Conservation (phyloP, 2,888 invertebrate species). For the Scaptodrosophila latifasciaeformis region DNA sequence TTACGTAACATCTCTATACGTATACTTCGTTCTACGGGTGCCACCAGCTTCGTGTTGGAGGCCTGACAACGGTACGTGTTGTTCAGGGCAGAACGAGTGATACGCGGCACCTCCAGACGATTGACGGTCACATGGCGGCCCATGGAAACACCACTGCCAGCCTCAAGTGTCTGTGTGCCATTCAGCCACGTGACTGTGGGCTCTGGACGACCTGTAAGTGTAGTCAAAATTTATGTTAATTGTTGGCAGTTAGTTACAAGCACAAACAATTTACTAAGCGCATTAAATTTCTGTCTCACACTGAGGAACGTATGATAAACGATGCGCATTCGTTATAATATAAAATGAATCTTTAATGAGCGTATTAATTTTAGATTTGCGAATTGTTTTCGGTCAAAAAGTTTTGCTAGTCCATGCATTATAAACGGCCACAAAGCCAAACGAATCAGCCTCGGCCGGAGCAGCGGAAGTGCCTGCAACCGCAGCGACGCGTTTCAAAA, state of each 20-base stretch:
- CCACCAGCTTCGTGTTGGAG: slow-evolving; percentile 89
- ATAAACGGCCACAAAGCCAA: slow-evolving; percentile 37
- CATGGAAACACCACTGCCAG: slow-evolving; percentile 82
- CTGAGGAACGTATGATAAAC: background rate
- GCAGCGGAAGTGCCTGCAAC: slow-evolving; percentile 30
- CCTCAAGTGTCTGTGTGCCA: slow-evolving; percentile 82
- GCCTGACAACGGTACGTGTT: slow-evolving; percentile 92
- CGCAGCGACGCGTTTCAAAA: slow-evolving; percentile 37
- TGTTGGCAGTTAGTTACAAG: background rate
- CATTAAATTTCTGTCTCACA: background rate
- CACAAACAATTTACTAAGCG: background rate
- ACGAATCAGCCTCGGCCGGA: slow-evolving; percentile 14
- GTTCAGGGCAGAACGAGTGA: slow-evolving; percentile 86
- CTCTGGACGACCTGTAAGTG: slow-evolving; percentile 83
- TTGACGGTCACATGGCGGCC: slow-evolving; percentile 87
- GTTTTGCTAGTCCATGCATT: slow-evolving; percentile 48
- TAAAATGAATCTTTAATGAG: slow-evolving; percentile 43
- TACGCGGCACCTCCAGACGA: slow-evolving; percentile 83
- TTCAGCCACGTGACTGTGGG: slow-evolving; percentile 91
- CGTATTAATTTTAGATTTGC: slow-evolving; percentile 33
- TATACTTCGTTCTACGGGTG: slow-evolving; percentile 88
- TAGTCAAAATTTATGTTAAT: slow-evolving; percentile 29
- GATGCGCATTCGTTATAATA: slow-evolving; percentile 12
- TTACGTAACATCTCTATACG: slow-evolving; percentile 89
- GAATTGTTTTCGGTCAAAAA: slow-evolving; percentile 31